These are phyloP conservation scores for Cactoblastis cactorum DNA, from an alignment of 2,888 invertebrate species.

Conservation along the genomic window DNA sequence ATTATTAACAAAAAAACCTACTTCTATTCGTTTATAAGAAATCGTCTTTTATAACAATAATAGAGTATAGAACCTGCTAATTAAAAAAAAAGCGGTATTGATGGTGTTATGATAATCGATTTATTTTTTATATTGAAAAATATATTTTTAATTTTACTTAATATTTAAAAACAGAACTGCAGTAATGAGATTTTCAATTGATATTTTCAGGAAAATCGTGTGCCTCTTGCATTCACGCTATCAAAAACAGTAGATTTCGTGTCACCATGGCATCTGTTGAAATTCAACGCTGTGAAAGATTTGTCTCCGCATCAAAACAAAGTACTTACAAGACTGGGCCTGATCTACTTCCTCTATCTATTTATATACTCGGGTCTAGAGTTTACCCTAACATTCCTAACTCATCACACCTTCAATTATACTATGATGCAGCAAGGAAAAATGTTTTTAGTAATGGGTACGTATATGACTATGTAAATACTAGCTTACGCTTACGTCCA, in stretches of 20 bases:
- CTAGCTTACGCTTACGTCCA: too few relatives aligned
- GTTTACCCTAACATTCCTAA: constrained; percentile 97
- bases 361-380: constrained; percentile 98
- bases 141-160: too few relatives aligned
- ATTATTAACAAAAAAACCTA: too few relatives aligned
- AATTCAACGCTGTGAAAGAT: constrained; percentile 84
- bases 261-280: constrained; percentile 66
- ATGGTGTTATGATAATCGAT: too few relatives aligned
- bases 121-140: too few relatives aligned
- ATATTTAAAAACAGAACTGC: too few relatives aligned
- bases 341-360: constrained; percentile 93
- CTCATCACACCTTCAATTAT: constrained; percentile 94
- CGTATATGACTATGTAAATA: constrained; percentile 25
- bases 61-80: too few relatives aligned
- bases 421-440: constrained; percentile 98
- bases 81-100: too few relatives aligned
- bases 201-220: constrained; percentile 82
- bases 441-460: constrained; percentile 97
- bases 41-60: too few relatives aligned
- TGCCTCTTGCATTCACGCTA: constrained; percentile 83
- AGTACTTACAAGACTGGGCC: constrained; percentile 83
- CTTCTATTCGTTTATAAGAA: too few relatives aligned
- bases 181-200: too few relatives aligned
- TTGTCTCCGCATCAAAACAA: constrained; percentile 80
- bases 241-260: constrained; percentile 79